phyloP scores from a whole-genome alignment of 2,113 vertebrate species.

The Petaurus breviceps region DNA sequence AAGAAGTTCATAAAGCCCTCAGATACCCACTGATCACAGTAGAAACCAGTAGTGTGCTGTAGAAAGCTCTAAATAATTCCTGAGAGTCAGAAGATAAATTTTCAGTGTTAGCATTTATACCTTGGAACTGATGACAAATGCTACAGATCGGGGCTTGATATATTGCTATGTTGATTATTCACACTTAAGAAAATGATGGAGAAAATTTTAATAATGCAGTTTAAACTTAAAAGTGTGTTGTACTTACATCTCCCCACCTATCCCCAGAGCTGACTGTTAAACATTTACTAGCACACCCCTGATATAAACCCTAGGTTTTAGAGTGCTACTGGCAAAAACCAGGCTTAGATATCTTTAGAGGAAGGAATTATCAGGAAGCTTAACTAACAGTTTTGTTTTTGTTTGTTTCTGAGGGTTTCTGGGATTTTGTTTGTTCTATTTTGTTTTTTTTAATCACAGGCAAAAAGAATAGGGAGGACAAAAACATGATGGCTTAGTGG shows the following conservation, averaged over 20 bases:
- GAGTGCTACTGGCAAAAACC: background rate
- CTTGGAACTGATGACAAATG: background rate
- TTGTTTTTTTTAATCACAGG: background rate
- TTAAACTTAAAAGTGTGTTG: no score
- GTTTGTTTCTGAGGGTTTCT: background rate
- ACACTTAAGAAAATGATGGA: no score
- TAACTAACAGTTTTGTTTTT: background rate
- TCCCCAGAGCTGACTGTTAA: background rate
- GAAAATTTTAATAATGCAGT: no score
- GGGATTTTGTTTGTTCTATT: background rate
- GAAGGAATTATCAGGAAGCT: background rate
- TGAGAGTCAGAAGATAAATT: background rate
- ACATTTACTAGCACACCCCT: background rate
- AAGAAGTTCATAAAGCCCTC: background rate
- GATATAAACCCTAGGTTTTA: background rate
- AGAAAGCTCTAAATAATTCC: background rate
- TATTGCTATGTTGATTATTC: no score
- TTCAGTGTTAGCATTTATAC: background rate
- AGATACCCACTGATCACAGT: background rate
- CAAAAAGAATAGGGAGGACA: no score
- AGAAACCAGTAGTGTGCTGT: background rate
- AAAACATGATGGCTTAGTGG: no score
- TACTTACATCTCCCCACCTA: background rate
- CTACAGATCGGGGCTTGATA: no score
- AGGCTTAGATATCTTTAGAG: background rate